These are phyloP conservation scores for Prunella strophiata DNA, from an alignment of 2,797 vertebrate species.

Conservation along the genomic window DNA sequence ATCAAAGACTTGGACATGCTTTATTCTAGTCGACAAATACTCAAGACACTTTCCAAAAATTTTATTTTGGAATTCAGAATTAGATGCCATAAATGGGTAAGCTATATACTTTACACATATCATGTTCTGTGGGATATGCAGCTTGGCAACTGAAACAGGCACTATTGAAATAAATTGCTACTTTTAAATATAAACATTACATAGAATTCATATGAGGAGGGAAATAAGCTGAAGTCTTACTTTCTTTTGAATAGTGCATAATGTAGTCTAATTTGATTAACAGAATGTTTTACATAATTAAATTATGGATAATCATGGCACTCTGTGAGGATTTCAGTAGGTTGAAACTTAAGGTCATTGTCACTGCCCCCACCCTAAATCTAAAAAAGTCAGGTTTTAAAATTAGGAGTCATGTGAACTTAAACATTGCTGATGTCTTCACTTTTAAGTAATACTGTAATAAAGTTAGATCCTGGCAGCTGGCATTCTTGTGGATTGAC, in stretches of 20 bases:
- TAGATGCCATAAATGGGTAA: conserved; percentile 47
- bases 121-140: conserved; percentile 65
- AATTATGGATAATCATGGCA: conserved; percentile 56
- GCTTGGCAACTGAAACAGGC: conserved; percentile 43
- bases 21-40: conserved; percentile 56
- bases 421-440: conserved; percentile 65
- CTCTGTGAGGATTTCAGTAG: conserved; percentile 45
- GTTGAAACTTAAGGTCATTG: conserved; percentile 53
- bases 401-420: conserved; percentile 65
- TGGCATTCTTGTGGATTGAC: conserved; percentile 72
- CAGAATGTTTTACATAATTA: conserved; percentile 47
- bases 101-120: conserved; percentile 59
- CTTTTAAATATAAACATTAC: conserved; percentile 65
- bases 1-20: conserved; percentile 56
- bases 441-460: conserved; percentile 71
- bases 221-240: conserved; percentile 2
- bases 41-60: conserved; percentile 44
- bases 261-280: conserved; percentile 66
- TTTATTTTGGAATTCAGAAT: conserved; percentile 55
- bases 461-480: conserved; percentile 69
- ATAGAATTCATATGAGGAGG: conserved; percentile 34
- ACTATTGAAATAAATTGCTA: conserved; percentile 55
- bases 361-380: conserved; percentile 42
- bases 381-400: conserved; percentile 57
- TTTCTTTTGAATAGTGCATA: conserved; percentile 50